phyloP scores from a whole-genome alignment of 2,797 vertebrate genomes.

The Heliangelus exortis region DNA sequence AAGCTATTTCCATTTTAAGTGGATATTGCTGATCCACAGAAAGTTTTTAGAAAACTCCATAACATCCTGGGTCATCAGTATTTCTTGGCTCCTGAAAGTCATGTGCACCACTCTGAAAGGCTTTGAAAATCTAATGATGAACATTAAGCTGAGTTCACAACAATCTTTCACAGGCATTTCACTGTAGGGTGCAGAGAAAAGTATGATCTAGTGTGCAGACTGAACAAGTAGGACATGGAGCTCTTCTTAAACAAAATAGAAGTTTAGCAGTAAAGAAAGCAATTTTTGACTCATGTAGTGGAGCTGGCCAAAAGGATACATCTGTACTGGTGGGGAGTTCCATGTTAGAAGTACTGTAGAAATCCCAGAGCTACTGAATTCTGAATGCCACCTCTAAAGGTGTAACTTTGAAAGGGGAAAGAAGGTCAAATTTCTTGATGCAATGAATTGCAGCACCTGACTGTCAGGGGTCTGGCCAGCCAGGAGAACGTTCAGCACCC shows the following conservation, averaged over 20 bases:
- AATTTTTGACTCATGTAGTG: neutral
- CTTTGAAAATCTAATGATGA: neutral
- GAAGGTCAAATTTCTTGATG: neutral
- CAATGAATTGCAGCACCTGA: neutral
- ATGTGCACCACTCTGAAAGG: neutral
- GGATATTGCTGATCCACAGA: neutral
- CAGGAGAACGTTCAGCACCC: neutral
- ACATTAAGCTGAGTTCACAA: neutral
- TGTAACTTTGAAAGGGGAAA: neutral
- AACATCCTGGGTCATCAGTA: neutral
- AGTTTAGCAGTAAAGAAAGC: neutral
- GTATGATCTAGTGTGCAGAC: neutral
- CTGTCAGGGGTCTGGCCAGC: neutral
- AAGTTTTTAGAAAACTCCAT: neutral
- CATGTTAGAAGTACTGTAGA: neutral
- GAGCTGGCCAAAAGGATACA: fast-evolving
- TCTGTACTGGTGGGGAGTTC: neutral
- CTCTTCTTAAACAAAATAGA: neutral
- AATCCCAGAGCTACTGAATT: neutral
- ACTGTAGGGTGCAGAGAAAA: neutral
- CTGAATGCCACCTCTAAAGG: neutral
- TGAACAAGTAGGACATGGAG: neutral
- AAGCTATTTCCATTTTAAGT: neutral
- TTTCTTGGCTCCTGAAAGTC: neutral
- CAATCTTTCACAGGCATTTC: neutral